Conservation (phyloP, 2,113 vertebrate species). For the Pachypanchax playfairii region DNA sequence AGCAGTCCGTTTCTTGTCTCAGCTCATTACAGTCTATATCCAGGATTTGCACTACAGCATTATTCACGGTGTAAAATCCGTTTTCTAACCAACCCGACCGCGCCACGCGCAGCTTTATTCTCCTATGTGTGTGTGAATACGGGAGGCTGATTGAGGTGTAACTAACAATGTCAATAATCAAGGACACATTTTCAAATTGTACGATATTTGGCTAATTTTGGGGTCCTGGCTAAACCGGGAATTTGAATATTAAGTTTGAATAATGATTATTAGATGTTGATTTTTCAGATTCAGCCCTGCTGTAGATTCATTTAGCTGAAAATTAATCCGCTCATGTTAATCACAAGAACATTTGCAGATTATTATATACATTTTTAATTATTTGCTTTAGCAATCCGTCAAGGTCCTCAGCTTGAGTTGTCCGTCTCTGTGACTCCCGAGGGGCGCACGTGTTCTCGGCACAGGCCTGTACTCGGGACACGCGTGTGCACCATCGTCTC, state of each 20-base stretch:
- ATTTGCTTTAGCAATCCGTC: neutral
- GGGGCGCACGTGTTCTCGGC: slow-evolving; percentile 44
- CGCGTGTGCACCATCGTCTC: slow-evolving; percentile 66
- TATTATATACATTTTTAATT: neutral
- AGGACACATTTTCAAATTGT: no score
- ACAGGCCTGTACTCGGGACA: slow-evolving; percentile 35
- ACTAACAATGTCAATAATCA: neutral
- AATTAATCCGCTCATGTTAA: slow-evolving; percentile 1
- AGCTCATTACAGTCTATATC: slow-evolving; percentile 9
- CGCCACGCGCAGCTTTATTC: neutral
- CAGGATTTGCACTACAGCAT: neutral
- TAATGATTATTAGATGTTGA: no score
- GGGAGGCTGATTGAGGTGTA: neutral
- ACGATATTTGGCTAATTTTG: no score
- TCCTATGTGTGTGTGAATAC: neutral
- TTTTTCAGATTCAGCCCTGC: no score
- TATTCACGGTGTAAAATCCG: neutral
- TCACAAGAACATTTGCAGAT: slow-evolving; percentile 39
- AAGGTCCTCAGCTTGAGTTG: slow-evolving; percentile 7
- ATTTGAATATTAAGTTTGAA: no score
- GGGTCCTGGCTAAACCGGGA: no score
- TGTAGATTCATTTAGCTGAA: no score
- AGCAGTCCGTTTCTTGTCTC: neutral
- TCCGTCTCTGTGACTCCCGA: slow-evolving; percentile 9
- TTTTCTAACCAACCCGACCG: neutral